Base-by-base conservation (phyloP, 2,113 vertebrate species). In the Elgaria multicarinata region DNA sequence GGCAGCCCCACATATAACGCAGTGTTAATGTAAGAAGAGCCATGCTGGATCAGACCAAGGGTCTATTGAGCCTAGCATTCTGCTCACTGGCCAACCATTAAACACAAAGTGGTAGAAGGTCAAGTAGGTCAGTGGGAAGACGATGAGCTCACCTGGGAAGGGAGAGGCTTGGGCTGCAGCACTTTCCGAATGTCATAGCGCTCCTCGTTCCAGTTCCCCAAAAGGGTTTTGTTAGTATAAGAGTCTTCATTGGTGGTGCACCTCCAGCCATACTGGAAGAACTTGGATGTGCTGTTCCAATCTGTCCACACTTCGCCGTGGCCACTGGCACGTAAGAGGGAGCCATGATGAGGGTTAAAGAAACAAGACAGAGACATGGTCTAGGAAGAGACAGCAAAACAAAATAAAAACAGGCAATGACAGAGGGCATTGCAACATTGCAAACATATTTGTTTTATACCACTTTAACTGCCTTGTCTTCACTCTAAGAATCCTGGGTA, bases 171-270 rank as follows among this genome's bases (percentile, higher is more conserved):
- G 24, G 95, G 95, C 64, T 95, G 92, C 36, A 95, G 71, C 1
- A 92, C 89, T 71, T 91, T 93, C 81, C 80, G 77, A 46, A 95
- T 82, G 83, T 97, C 91, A 2, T 93, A 96, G 50, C 91, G 94
- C 86, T 97, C 95, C 83, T 98, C 96, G 22, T 94, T 97, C 98
- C 97, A 98, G 94, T 97, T 97, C 33, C 96, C 97, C 5, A 95
- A 89, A 18, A 97, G 94, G 9, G 96, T 97, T 77, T 67, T 78
- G 12, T 78, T 44, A 1, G 95, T 94, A 79, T 96, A 98, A 24
- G 93, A 72, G 78, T 97, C 94, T 87, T 97, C 96, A 42, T 95
- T 97, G 78, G 95, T 97, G 67, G 91, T 94, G 50, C 95, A 96
- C 86, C 97, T 95, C 97, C 97, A 98, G 74, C 97, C 97, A 26